Conservation (phyloP, 2,113 vertebrate species). For the Lophius piscatorius region DNA sequence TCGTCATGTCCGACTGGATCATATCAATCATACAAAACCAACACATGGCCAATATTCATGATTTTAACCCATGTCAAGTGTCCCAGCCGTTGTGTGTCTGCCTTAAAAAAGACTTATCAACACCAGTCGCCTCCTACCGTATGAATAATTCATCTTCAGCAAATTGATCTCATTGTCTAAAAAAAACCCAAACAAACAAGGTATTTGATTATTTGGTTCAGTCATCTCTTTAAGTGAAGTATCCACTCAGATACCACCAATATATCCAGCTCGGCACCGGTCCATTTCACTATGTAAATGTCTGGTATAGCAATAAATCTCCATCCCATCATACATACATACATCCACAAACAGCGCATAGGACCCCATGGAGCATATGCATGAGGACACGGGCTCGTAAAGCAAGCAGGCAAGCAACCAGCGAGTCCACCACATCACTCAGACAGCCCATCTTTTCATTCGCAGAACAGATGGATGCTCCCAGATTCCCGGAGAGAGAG, state of each 20-base stretch:
- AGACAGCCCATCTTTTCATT: conserved; percentile 61
- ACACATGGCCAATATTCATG: too few species aligned
- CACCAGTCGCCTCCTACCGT: too few species aligned
- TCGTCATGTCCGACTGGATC: too few species aligned
- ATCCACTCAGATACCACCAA: background rate
- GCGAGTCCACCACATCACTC: conserved; percentile 52
- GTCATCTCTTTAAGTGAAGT: background rate
- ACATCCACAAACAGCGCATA: conserved; percentile 3
- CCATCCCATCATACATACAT: conserved; percentile 1
- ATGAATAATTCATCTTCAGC: too few species aligned
- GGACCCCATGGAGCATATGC: conserved; percentile 23
- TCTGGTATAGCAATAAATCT: conserved; percentile 26
- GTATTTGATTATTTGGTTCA: background rate
- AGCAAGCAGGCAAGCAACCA: conserved; percentile 45
- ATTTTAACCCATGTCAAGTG: too few species aligned
- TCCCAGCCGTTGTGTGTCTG: too few species aligned
- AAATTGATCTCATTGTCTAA: background rate
- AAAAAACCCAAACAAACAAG: background rate
- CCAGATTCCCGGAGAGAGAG: conserved; percentile 12
- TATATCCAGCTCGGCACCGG: conserved; percentile 9
- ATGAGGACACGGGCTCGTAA: conserved; percentile 49
- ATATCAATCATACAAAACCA: too few species aligned
- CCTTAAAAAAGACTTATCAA: too few species aligned
- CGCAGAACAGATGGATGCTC: conserved; percentile 65
- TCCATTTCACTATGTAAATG: conserved; percentile 15